Evolutionary conservation across 1,140 invertebrate genomes (phyloP).

Genomic region (Zaprionus kolodkinae): DNA sequence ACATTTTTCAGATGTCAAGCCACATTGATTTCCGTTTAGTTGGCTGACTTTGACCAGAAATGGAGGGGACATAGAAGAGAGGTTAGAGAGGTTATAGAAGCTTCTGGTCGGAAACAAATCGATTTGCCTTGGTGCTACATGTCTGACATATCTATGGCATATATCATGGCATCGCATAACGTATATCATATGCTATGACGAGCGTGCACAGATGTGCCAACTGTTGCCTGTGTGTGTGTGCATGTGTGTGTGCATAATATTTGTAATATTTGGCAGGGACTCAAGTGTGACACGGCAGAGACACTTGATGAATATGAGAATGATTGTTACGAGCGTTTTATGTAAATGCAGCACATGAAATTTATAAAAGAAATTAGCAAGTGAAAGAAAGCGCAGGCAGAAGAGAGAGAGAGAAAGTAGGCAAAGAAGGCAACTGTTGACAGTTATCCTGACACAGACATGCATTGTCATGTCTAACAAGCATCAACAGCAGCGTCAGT

Average conservation of each 20-base stretch:
- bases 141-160: slow-evolving; percentile 52
- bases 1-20: slow-evolving; percentile 51
- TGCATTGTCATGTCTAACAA: slow-evolving; percentile 82
- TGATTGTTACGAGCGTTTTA: slow-evolving; percentile 64
- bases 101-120: slow-evolving; percentile 46
- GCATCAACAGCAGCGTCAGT: slow-evolving; percentile 57
- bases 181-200: slow-evolving; percentile 8
- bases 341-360: slow-evolving; percentile 70
- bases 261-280: background rate
- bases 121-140: slow-evolving; percentile 47
- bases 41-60: slow-evolving; percentile 31
- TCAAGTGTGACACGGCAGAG: slow-evolving; percentile 19
- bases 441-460: slow-evolving; percentile 82
- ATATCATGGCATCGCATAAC: slow-evolving; percentile 32
- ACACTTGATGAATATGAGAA: slow-evolving; percentile 49
- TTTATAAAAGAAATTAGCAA: slow-evolving; percentile 80
- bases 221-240: slow-evolving; percentile 56
- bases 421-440: slow-evolving; percentile 63
- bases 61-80: too few relatives aligned
- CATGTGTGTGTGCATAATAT: slow-evolving; percentile 7
- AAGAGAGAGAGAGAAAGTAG: background rate
- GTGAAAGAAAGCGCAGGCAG: slow-evolving; percentile 43
- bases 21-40: slow-evolving; percentile 56
- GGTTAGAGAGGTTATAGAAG: too few relatives aligned
- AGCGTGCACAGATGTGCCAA: slow-evolving; percentile 46